Evolutionary conservation across 1,140 invertebrate genomes (phyloP).

Genomic region (Onthophagus taurus): DNA sequence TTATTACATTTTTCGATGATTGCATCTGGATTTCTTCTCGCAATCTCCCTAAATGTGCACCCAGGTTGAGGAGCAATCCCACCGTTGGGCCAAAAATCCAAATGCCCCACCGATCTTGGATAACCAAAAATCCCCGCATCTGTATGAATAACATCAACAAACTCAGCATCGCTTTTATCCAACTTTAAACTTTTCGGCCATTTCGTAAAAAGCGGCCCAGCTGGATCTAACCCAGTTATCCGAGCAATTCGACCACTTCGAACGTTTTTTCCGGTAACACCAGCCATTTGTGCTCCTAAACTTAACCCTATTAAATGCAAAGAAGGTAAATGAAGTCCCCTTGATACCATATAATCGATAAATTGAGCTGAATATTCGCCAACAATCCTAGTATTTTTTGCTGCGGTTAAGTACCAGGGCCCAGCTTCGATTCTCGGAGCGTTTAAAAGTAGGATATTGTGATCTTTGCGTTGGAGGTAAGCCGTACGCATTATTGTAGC

Average conservation of each 20-base stretch:
- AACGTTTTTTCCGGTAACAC: constrained; percentile 51
- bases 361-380: constrained; percentile 42
- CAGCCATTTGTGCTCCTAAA: constrained; percentile 48
- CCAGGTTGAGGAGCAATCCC: constrained; percentile 21
- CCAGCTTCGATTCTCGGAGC: constrained; percentile 42
- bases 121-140: constrained; percentile 58
- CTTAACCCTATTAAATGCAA: constrained; percentile 53
- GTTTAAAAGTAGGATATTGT: constrained; percentile 44
- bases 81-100: constrained; percentile 60
- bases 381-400: constrained; percentile 44
- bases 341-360: constrained; percentile 45
- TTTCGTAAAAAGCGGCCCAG: constrained; percentile 8
- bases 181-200: constrained; percentile 9
- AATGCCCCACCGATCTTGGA: constrained; percentile 51
- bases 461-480: constrained; percentile 41
- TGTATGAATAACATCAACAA: constrained; percentile 61
- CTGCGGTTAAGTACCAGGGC: constrained; percentile 46
- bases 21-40: constrained; percentile 29
- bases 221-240: constrained; percentile 9
- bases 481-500: constrained; percentile 41
- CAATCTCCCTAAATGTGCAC: constrained; percentile 40
- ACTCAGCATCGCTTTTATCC: constrained; percentile 15
- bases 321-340: constrained; percentile 32
- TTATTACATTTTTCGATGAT: constrained; percentile 28
- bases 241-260: constrained; percentile 3